Conservation (phyloP, 2,888 invertebrate species). For the Prosapia bicincta region DNA sequence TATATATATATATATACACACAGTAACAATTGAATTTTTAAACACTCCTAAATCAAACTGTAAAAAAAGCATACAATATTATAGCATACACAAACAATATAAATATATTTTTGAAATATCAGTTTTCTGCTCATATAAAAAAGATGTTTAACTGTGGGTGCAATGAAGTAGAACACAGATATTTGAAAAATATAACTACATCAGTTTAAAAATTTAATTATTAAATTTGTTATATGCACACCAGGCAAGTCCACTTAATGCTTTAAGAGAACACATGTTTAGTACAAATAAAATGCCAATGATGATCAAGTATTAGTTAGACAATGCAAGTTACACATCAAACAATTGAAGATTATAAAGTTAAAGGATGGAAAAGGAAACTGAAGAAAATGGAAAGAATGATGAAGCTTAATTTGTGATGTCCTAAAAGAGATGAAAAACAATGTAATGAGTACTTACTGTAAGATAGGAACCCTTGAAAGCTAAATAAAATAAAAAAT, state of each 20-base stretch:
- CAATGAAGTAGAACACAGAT: background rate
- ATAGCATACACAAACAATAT: background rate
- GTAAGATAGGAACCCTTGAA: background rate
- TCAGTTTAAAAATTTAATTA: background rate
- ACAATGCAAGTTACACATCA: background rate
- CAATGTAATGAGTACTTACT: background rate
- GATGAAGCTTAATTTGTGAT: background rate
- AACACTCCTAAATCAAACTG: constrained; percentile 6
- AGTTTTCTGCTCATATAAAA: background rate
- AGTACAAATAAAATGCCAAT: background rate
- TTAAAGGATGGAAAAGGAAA: background rate
- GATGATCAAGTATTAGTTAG: background rate
- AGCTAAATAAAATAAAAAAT: background rate
- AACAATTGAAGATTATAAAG: background rate
- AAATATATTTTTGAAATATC: background rate
- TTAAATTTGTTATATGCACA: background rate
- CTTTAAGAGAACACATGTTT: background rate
- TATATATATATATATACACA: background rate
- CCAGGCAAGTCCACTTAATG: background rate
- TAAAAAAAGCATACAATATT: background rate
- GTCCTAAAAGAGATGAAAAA: background rate
- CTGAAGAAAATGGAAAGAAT: background rate
- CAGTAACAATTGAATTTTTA: background rate
- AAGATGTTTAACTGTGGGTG: background rate
- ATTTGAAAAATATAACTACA: background rate